Base-by-base conservation (phyloP, 92 coral and sea anemone species). In the Porites divaricata region DNA sequence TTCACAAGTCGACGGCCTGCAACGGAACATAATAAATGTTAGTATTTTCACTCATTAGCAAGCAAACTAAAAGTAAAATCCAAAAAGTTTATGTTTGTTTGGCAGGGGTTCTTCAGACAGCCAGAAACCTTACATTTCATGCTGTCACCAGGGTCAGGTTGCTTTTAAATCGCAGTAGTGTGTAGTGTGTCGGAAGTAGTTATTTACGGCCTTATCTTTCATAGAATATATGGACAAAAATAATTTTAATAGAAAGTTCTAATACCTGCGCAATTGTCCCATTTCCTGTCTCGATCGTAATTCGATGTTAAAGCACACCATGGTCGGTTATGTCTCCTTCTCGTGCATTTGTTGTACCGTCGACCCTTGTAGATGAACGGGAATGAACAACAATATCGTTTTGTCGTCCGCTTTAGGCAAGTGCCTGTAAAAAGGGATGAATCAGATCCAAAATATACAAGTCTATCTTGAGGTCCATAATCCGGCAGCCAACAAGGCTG, bases 251-350 rank as follows among this genome's bases (percentile, higher is more conserved):
- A 15, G 65, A 61, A 61, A 48, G 20, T 16, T 19, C 2, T 10
- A 19, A 23, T 79, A 54, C 88, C 88, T 9, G 58, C 88, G n/a
- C 88, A 84, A 58, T 75, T 23, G 73, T 64, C 88, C 88, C 88
- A 84, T 25, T 75, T 64, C 63, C 57, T 84, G 58, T 84, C 88
- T 28, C 81, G 75, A 63, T 84, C 88, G 54, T 75, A 84, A 75
- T 84, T 84, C 51, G 74, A 22, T 50, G 88, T 84, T 6, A 75
- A 75, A 35, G 88, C 75, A 12, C 88, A 84, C 88, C 88, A 84
- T n/a, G 56, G 59, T 16, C 82, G 64, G 7, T 66, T 74, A 74
- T 24, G 49, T 22, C 45, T 67, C 22, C 13, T 48, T 22, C 82
- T 75, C 20, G 83, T 84, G 41, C 88, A 84, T 41, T 83, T 52